phyloP scores from a whole-genome alignment of 2,888 invertebrate species.

The Bellardia pandia region DNA sequence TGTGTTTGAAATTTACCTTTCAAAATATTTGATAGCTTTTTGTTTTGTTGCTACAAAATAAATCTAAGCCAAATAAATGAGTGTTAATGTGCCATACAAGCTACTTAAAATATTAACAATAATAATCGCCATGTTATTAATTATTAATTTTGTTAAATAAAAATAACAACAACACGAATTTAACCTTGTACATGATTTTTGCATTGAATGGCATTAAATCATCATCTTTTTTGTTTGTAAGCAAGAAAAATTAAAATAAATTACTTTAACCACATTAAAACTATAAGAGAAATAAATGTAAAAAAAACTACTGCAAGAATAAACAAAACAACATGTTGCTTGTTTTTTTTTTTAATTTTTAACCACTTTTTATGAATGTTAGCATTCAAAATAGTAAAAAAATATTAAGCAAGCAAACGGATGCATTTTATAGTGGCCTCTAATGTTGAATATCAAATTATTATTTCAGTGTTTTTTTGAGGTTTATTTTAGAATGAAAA shows the following conservation, averaged over 20 bases:
- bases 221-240: neutral
- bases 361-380: slow-evolving; percentile 42
- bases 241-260: neutral
- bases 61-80: slow-evolving; percentile 23
- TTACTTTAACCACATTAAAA: slow-evolving; percentile 1
- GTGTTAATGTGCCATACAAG: slow-evolving; percentile 58
- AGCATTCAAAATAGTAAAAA: neutral
- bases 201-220: slow-evolving; percentile 39
- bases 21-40: slow-evolving; percentile 36
- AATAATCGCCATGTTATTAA: slow-evolving; percentile 42
- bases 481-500: neutral
- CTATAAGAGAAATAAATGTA: neutral
- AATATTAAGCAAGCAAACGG: slow-evolving; percentile 47
- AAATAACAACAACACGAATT: slow-evolving; percentile 38
- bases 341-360: neutral
- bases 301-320: slow-evolving; percentile 14
- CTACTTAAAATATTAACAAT: slow-evolving; percentile 61
- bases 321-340: neutral
- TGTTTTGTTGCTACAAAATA: neutral
- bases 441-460: slow-evolving; percentile 46
- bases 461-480: slow-evolving; percentile 23
- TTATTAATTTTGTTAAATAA: slow-evolving; percentile 9
- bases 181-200: slow-evolving; percentile 61
- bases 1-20: slow-evolving; percentile 54
- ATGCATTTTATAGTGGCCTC: slow-evolving; percentile 66